phyloP scores from a whole-genome alignment of 2,797 vertebrate genomes.

The Nasua narica region DNA sequence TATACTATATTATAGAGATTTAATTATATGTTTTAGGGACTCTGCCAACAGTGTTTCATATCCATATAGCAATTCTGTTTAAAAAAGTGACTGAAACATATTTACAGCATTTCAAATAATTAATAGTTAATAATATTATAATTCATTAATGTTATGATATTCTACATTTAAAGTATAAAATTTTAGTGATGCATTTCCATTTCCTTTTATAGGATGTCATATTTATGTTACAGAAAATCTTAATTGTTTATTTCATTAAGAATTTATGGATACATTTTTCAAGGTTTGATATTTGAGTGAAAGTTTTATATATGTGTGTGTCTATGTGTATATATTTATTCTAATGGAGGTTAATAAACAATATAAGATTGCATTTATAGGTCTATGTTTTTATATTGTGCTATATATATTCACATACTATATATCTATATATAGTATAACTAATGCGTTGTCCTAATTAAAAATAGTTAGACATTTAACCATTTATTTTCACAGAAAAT shows the following conservation, averaged over 20 bases:
- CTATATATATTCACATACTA: background rate
- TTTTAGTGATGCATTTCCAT: background rate
- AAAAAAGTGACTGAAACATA: background rate
- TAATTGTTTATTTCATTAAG: conserved; percentile 1
- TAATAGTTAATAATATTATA: background rate
- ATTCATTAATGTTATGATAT: background rate
- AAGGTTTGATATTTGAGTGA: background rate
- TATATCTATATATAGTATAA: background rate
- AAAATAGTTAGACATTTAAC: background rate
- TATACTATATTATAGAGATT: background rate
- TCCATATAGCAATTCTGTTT: background rate
- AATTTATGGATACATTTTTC: background rate
- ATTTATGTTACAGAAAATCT: background rate
- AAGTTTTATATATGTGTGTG: background rate
- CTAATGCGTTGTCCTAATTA: background rate
- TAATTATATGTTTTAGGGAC: background rate
- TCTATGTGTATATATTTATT: background rate
- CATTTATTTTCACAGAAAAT: background rate
- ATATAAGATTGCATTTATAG: background rate
- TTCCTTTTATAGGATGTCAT: background rate
- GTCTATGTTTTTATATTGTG: background rate
- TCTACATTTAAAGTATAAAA: background rate
- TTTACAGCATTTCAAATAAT: background rate
- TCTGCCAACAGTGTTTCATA: background rate
- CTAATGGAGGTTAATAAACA: background rate